Base-by-base conservation (phyloP, 2,113 vertebrate species). In the Amblyornis subalaris region DNA sequence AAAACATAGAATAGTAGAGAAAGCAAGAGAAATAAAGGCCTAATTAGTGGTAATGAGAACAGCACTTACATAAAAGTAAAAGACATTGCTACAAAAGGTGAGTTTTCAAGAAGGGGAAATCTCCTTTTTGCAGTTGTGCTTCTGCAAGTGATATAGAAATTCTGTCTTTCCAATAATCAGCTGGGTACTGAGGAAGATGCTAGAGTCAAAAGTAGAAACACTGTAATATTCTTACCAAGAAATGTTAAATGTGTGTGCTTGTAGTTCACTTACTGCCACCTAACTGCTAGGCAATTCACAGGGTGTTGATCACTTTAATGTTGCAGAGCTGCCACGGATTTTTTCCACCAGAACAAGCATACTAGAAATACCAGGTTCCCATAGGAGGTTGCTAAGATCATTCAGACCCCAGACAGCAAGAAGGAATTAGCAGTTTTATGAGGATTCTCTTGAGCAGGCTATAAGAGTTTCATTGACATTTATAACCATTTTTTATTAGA, bases 191-290 rank as follows among this genome's bases (percentile, higher is more conserved):
- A 74, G 35, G 10, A 89, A 90, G 20, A 50, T 16, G 3, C 12
- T 66, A 45, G 8, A 73, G 9, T 28, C 1, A 77, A 71, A 89
- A 91, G 48, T 5, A 20, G 19, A 80, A 73, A 31, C 4, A 13
- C 1, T n/a, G 23, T 23, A 66, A 40, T 50, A 62, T 47, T 91
- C 40, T 70, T 70, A 69, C 11, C 1, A 64, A 50, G 38, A 79
- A 38, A 61, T 12, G 3, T 2, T 69, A 62, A 70, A 84, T 13
- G 2, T 31, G 0, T 6, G 4, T 78, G 4, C 0, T 24, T 85
- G 67, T 40, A 53, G 6, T 50, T 45, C 50, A 44, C 17, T 69
- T 64, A 48, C 8, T 66, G 33, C 4, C 10, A 42, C 12, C 54
- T 64, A 40, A 48, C 45, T 65, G 16, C 23, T 23, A 31, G 28